Percentiles rank a stretch among this genome's conserved stretches.
Conservation (phyloP, 2,113 vertebrate genomes). For the Aegithalos caudatus region DNA sequence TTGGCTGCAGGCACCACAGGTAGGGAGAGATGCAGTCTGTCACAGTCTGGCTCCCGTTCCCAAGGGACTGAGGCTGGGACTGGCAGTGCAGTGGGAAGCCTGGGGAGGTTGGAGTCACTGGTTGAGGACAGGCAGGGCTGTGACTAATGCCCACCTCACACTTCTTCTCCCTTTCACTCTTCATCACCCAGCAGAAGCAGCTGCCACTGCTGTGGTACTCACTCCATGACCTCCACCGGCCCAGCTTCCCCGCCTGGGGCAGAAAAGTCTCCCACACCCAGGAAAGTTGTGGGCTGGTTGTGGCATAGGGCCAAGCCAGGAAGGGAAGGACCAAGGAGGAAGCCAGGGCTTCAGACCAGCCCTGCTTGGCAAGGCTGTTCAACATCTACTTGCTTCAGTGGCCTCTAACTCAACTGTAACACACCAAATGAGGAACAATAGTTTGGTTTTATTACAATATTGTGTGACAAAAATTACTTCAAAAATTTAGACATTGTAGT, state of each 20-base stretch:
- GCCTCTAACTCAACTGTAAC: neutral
- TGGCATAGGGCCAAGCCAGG: neutral
- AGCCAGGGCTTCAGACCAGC: neutral
- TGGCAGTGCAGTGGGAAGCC: neutral
- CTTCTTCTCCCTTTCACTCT: neutral
- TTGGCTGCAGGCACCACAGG: neutral
- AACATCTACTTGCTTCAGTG: neutral
- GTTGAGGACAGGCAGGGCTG: neutral
- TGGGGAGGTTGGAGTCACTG: neutral
- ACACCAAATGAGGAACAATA: neutral
- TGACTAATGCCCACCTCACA: neutral
- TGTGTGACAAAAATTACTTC: neutral
- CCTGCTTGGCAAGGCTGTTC: neutral
- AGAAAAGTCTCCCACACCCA: rapidly evolving
- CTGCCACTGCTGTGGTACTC: rapidly evolving
- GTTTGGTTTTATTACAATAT: neutral
- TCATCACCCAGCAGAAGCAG: neutral
- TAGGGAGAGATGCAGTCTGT: neutral
- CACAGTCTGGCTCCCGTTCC: neutral
- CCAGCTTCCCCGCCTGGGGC: neutral
- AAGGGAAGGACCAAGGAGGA: neutral
- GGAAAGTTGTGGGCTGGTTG: neutral
- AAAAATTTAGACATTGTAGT: neutral
- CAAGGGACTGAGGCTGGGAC: too few relatives aligned
- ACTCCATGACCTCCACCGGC: rapidly evolving